Base-by-base conservation (phyloP, 1,140 invertebrate genomes). In the Pemphigus obesinymphae region DNA sequence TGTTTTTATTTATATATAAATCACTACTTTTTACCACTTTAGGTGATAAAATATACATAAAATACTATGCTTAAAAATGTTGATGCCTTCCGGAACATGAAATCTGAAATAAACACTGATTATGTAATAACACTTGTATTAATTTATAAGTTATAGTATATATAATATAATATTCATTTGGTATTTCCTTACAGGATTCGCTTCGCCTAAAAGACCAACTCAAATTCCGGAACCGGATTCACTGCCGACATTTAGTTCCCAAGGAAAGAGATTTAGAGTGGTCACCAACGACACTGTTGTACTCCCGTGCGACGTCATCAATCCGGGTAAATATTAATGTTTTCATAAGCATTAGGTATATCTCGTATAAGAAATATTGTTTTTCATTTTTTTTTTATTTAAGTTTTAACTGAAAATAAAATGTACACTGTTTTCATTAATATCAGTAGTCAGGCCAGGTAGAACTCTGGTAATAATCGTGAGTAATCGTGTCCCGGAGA, bases 161-260 rank as follows among this genome's bases (percentile, higher is more conserved):
- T n/a, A n/a, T n/a, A n/a, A n/a, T n/a, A n/a, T n/a, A n/a, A n/a
- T n/a, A n/a, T n/a, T n/a, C n/a, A n/a, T n/a, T n/a, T 40, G 37
- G 4, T 40, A 23, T 43, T 29, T 58, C 0, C 11, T 80, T 29
- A 31, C 55, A 80, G 76, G 53, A 11, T 80, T 80, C 13, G 76
- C 53, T 26, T 58, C 76, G 10, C 76, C 76, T 0, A 80, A 61
- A 15, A 40, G 76, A 29, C 53, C 76, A 1, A 31, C 37, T 17
- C 53, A 43, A 26, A 43, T 13, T n/a, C 76, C 76, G 7, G 76
- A 80, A 45, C 34, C 37, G 2, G 73, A 82, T 34, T 7, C 31
- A 0, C 40, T 78, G 48, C 89, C 89, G 6, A 86, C 86, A 72
- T 90, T 90, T 82, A 85, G 88, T 31, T 89, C 88, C 11, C 86